Evolutionary conservation across 2,797 vertebrate species (phyloP).

Genomic region (Anguilla megastoma): DNA sequence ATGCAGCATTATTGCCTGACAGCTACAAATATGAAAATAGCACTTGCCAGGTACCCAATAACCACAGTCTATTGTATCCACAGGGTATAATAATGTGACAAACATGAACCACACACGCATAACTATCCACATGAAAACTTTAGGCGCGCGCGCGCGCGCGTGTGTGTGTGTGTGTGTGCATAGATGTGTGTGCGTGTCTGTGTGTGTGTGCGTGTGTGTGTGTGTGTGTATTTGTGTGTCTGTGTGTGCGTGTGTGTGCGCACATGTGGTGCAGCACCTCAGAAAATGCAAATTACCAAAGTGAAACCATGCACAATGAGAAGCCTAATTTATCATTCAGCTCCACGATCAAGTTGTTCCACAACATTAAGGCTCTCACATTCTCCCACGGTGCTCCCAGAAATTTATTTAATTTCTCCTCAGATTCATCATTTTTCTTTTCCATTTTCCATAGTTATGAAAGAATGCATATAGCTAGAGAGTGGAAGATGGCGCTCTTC

Average conservation of each 20-base stretch:
- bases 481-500: background rate
- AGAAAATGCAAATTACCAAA: background rate
- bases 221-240: background rate
- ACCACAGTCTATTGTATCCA: background rate
- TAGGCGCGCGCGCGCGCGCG: background rate
- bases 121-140: background rate
- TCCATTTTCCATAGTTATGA: background rate
- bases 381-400: slow-evolving; percentile 12
- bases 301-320: background rate
- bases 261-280: background rate
- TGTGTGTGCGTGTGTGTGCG: background rate
- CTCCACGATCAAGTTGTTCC: background rate
- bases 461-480: background rate
- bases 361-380: slow-evolving; percentile 20
- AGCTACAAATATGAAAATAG: slow-evolving; percentile 10
- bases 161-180: background rate
- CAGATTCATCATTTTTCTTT: slow-evolving; percentile 17
- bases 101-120: background rate
- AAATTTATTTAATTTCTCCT: background rate
- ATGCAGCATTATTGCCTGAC: background rate
- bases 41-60: background rate
- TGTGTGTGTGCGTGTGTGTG: background rate
- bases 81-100: background rate
- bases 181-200: background rate
- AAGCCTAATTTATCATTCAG: slow-evolving; percentile 19